phyloP scores from a whole-genome alignment of 2,888 invertebrate species.

The Acleris sparsana region DNA sequence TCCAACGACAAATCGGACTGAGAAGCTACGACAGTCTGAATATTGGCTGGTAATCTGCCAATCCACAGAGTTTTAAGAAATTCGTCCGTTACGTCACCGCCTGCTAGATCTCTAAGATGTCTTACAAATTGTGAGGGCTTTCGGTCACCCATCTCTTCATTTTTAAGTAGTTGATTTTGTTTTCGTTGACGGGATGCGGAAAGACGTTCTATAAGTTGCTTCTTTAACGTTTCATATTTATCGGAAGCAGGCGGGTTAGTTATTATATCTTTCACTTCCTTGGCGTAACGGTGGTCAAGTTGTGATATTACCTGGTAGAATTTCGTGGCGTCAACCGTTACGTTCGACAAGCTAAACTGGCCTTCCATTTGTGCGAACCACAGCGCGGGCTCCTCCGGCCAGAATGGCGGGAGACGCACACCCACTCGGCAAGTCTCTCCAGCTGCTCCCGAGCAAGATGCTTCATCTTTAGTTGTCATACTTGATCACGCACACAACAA shows the following conservation, averaged over 20 bases:
- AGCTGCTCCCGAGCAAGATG: too few relatives aligned
- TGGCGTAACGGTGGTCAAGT: conserved; percentile 14
- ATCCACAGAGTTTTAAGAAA: conserved; percentile 4
- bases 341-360: conserved; percentile 12
- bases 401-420: conserved; percentile 14
- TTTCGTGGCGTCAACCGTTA: conserved; percentile 16
- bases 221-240: conserved; percentile 28
- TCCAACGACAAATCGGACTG: conserved; percentile 1
- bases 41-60: conserved; percentile 3
- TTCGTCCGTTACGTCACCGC: neutral
- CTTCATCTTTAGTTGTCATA: neutral
- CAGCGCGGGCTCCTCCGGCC: conserved; percentile 11
- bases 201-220: conserved; percentile 19
- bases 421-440: conserved; percentile 6
- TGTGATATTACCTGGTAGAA: conserved; percentile 11
- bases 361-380: conserved; percentile 24
- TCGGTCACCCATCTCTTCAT: conserved; percentile 28
- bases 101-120: conserved; percentile 2
- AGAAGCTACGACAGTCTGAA: conserved; percentile 5
- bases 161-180: conserved; percentile 13
- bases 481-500: neutral
- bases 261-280: conserved; percentile 16
- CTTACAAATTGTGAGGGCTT: conserved; percentile 28
- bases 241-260: conserved; percentile 13
- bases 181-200: conserved; percentile 16